phyloP scores from a whole-genome alignment of 53 echinoderm and acorn worm species.

The Patiria pectinifera region DNA sequence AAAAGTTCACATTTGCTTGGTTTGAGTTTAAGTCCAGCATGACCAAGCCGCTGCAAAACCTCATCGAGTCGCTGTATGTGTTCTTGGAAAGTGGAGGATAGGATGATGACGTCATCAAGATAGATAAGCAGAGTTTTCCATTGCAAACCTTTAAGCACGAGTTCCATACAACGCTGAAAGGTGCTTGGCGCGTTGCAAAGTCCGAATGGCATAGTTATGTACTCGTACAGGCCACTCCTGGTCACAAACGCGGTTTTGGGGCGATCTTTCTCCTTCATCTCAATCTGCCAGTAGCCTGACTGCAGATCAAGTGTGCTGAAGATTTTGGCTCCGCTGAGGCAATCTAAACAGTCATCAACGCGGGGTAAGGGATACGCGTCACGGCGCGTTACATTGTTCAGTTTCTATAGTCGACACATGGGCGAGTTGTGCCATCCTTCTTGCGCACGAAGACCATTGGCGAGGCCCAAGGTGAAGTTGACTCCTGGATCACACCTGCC shows the following conservation, averaged over 20 bases:
- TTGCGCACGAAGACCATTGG: constrained; percentile 69
- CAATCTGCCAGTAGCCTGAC: constrained; percentile 80
- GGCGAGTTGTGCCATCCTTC: constrained; percentile 55
- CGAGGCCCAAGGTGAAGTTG: constrained; percentile 69
- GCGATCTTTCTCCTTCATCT: constrained; percentile 63
- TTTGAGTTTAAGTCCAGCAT: neutral
- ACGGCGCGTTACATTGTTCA: constrained; percentile 65
- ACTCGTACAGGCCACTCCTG: constrained; percentile 71
- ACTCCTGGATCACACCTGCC: constrained; percentile 70
- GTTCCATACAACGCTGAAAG: too few species aligned
- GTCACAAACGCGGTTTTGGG: constrained; percentile 76
- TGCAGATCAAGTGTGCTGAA: constrained; percentile 75
- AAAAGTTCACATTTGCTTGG: too few species aligned
- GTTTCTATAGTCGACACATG: constrained; percentile 73
- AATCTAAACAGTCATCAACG: constrained; percentile 70
- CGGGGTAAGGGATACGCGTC: constrained; percentile 71
- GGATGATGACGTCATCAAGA: constrained; percentile 69
- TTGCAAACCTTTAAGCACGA: constrained; percentile 54
- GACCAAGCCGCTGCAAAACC: constrained; percentile 26
- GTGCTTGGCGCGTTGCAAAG: too few species aligned
- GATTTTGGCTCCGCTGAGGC: constrained; percentile 66
- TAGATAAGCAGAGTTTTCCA: constrained; percentile 75
- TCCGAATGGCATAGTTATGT: constrained; percentile 71
- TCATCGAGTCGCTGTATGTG: constrained; percentile 61
- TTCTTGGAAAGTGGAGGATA: constrained; percentile 51